Percentiles rank a stretch among this genome's conserved stretches.
Conservation (phyloP, 2,888 invertebrate genomes). For the Tetranychus piercei region DNA sequence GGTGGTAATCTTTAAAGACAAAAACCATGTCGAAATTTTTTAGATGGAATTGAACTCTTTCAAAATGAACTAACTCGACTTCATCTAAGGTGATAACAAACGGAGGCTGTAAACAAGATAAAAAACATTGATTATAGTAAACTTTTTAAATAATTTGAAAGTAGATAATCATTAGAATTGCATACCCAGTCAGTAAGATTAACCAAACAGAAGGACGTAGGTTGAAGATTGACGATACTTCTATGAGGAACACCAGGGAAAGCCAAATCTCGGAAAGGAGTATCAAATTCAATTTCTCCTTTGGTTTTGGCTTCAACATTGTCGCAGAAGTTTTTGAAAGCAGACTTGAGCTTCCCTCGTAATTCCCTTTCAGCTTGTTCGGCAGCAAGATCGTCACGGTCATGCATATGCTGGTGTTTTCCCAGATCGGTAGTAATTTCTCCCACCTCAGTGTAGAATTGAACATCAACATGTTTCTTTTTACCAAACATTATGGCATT, state of each 20-base stretch:
- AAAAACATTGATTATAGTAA: not conserved
- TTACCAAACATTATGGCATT: conserved; percentile 99
- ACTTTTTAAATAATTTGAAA: conserved; percentile 17
- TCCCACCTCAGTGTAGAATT: conserved; percentile 98
- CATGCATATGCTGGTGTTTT: conserved; percentile 99
- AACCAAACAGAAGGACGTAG: conserved; percentile 91
- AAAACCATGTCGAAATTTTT: conserved; percentile 99
- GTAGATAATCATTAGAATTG: conserved; percentile 16
- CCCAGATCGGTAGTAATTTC: conserved; percentile 98
- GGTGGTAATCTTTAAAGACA: conserved; percentile 90
- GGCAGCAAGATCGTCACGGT: conserved; percentile 91
- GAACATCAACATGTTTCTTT: conserved; percentile 96
- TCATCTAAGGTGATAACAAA: conserved; percentile 95
- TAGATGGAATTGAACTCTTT: conserved; percentile 91
- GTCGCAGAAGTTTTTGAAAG: conserved; percentile 96
- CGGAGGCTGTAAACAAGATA: conserved; percentile 48
- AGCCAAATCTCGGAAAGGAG: conserved; percentile 90
- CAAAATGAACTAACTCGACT: conserved; percentile 93
- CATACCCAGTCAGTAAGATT: conserved; percentile 83
- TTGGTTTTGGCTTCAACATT: conserved; percentile 87
- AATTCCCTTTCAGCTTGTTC: conserved; percentile 96
- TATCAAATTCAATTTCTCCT: conserved; percentile 92
- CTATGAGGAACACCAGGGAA: conserved; percentile 94
- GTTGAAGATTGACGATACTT: conserved; percentile 84
- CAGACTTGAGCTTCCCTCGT: conserved; percentile 83